Percentiles rank a stretch among this genome's conserved stretches.
phyloP scores from a whole-genome alignment of 2,797 vertebrate genomes.

The Alexandromys oeconomus region DNA sequence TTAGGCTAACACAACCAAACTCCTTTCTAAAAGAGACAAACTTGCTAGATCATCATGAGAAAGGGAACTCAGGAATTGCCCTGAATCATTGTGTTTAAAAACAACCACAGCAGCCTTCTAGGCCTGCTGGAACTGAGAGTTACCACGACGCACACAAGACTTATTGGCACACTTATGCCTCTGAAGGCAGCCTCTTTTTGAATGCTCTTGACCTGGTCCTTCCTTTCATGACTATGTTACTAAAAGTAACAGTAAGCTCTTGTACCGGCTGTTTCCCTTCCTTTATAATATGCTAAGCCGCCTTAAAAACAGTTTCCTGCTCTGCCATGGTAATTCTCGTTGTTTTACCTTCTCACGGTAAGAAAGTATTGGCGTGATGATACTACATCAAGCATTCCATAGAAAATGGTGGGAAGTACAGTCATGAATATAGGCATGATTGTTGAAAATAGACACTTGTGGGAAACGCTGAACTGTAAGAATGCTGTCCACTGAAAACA shows the following conservation, averaged over 20 bases:
- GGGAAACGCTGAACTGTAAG: neutral
- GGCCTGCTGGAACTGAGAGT: neutral
- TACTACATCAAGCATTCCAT: neutral
- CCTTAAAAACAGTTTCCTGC: neutral
- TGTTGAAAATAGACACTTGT: neutral
- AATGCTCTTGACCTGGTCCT: neutral
- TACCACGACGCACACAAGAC: neutral
- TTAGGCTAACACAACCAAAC: neutral
- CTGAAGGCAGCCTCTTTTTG: neutral
- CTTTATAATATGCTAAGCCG: neutral
- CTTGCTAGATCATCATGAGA: neutral
- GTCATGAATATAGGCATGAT: neutral
- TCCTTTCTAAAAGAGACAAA: slow-evolving; percentile 29
- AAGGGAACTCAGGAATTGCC: neutral
- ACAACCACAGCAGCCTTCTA: neutral
- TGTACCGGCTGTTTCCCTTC: neutral
- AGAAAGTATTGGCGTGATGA: neutral
- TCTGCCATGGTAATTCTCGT: neutral
- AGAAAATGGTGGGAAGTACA: neutral
- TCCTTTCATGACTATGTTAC: neutral
- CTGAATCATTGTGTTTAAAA: slow-evolving; percentile 30
- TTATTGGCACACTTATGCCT: neutral
- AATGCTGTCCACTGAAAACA: neutral
- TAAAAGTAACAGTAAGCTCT: neutral
- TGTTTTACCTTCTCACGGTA: neutral